Base-by-base conservation (phyloP, 2,113 vertebrate genomes). In the Notarius lentiginosus region DNA sequence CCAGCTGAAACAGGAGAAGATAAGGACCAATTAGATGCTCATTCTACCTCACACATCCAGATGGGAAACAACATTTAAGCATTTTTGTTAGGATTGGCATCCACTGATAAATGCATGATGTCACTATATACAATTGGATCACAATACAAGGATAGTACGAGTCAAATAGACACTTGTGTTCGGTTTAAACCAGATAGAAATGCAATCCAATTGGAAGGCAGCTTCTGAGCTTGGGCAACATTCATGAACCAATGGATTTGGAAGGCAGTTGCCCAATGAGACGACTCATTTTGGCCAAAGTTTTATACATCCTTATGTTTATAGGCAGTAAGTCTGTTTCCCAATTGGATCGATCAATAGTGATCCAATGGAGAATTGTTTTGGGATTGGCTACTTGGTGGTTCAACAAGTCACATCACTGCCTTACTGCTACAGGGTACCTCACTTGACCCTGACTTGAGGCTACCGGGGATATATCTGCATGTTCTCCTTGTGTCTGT, bases 71-170 rank as follows among this genome's bases (percentile, higher is more conserved):
- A 41, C 41, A 41, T 41, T 14, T 66, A 34, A 0, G 34, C 92
- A 89, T 93, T 94, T 90, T 91, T 91, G 91, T 94, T 93, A 92
- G 88, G 89, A 90, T 93, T 93, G 92, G 93, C 91, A 85, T 91
- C 56, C 80, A 41, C 77, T n/a, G 49, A 79, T 55, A 70, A 90
- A 87, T 68, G 87, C 89, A 85, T 87, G 56, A 82, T 85, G 88
- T 90, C 84, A 86, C 79, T 68, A 85, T 72, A 83, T 68, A 84
- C 17, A 30, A n/a, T 58, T 34, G 41, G 90, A 81, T 22, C 30
- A 2, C 63, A 65, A 87, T 76, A 88, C 73, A 22, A 11, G 87
- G 90, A 15, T 60, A 63, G 34, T 22, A 34, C 1, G 18, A 65
- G 6, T 49, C 1, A 24, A 14, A 17, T 15, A 24, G 34, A 63